Percentiles rank a stretch among this genome's conserved stretches.
These are phyloP conservation scores for Streptopelia turtur DNA, from an alignment of 2,797 vertebrate genomes.

Conservation along the genomic window DNA sequence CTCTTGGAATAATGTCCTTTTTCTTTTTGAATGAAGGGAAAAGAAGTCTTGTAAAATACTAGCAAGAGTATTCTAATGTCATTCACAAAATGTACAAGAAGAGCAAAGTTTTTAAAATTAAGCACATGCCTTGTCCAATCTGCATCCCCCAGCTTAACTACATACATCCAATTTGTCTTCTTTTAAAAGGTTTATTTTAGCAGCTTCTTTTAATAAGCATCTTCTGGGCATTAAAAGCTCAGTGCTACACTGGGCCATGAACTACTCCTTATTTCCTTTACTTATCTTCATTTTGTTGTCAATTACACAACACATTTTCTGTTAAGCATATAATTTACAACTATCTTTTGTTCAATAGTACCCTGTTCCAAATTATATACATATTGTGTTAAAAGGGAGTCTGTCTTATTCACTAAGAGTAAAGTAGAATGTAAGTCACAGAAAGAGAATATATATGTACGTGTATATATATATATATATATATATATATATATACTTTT, in stretches of 20 bases:
- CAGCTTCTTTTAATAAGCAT: neutral
- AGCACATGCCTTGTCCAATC: neutral
- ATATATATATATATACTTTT: too few species aligned
- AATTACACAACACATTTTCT: neutral
- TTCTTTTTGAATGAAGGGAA: neutral
- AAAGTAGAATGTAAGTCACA: neutral
- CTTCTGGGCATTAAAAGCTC: neutral
- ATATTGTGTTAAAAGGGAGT: neutral
- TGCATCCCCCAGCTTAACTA: neutral
- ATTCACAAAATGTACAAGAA: neutral
- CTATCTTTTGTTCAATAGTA: neutral
- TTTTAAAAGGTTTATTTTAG: conserved; percentile 5
- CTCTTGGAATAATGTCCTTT: neutral
- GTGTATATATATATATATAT: too few species aligned
- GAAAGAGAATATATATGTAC: neutral
- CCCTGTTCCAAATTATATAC: neutral
- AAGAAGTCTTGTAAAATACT: neutral
- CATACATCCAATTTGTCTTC: neutral
- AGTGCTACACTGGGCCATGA: neutral
- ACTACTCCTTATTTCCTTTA: neutral
- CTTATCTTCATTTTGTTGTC: neutral
- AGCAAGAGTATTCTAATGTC: neutral
- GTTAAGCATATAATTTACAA: neutral
- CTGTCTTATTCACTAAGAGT: neutral
- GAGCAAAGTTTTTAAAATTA: neutral